Base-by-base conservation (phyloP, 2,888 invertebrate species). In the Lasiommata megera region DNA sequence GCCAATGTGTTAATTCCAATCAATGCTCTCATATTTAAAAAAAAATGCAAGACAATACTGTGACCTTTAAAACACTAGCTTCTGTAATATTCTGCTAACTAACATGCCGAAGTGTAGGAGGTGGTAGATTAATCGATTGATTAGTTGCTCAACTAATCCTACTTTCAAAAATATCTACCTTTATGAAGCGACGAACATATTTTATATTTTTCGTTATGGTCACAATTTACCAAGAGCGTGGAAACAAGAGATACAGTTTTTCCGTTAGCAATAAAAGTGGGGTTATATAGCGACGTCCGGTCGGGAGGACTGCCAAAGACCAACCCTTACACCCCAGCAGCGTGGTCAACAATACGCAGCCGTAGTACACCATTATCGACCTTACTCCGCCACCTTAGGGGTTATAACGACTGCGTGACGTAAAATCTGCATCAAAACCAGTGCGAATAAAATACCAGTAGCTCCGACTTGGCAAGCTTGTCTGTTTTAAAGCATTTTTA, bases 241-340 rank as follows among this genome's bases (percentile, higher is more conserved):
- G 71, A 73, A 76, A 77, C 73, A 77, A 77, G 74, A 80, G 76
- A 82, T 82, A 82, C 77, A 80, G 82, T 82, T 84, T 86, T 84
- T 84, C 84, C 81, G 76, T 73, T 80, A 82, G 86, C 84, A 78
- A 88, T 90, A 88, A 90, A 87, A 81, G 71, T 74, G 70, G 74
- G 77, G 79, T 79, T 80, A 81, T 88, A 86, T 84, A 80, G 72
- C 73, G 66, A 71, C 84, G 87, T 87, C 88, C 86, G 84, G 83
- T 74, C 74, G 85, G 86, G 82, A 79, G 69, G 61, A 61, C 65
- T 85, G 88, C 88, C 86, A 84, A 78, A 69, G 71, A 71, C 76
- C 72, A 73, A 73, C 76, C 73, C 74, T 70, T 72, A 68, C 63
- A 62, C 56, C 56, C 47, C 1, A 23, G 37, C 34, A 60, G 53